Evolutionary conservation across 1,140 invertebrate genomes (phyloP), one percentile per base, ranked within the genome.

Genomic region (Ladona fulva): DNA sequence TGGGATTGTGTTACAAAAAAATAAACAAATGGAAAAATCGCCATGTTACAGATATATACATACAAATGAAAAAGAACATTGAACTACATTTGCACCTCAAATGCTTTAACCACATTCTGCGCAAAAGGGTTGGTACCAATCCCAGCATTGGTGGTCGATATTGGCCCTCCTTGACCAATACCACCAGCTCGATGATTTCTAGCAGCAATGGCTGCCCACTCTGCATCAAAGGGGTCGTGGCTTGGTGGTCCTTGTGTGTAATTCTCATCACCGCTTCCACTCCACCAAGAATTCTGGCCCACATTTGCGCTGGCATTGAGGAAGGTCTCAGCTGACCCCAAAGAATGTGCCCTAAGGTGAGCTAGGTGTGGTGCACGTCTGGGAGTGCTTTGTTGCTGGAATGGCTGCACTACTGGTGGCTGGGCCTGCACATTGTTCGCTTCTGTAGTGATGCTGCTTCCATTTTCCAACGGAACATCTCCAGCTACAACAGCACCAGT

Each of bases 181-280:
- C 19, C 24, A n/a, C 16, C 66, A 25, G 73, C 80, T 78, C 82
- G 81, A 29, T 82, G 80, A 74, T 82, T 82, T 24, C 82, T 80
- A 42, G 83, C 83, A 44, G 85, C 84, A 74, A 87, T 83, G 25
- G 91, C 91, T 0, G 91, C 93, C 94, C 94, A 95, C 82, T 95
- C 94, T 8, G 93, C 93, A 84, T 95, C 93, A 82, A 95, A 95
- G 0, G 94, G 94, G 86, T 96, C 94, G 10, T 85, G 81, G 0
- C 84, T 80, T 16, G 85, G 84, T 42, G 78, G 82, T 44, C 82
- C 83, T n/a, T 78, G 79, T 44, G 42, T 24, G 76, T 59, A 59
- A 22, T 59, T 37, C 29, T 77, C 29, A 73, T 79, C 78, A 79
- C 74, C 78, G 78, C 78, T 74, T 14, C 74, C 42, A 76, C 77